These are phyloP conservation scores for Cryptoblepharus egeriae DNA, from an alignment of 2,797 vertebrate species.

Conservation along the genomic window DNA sequence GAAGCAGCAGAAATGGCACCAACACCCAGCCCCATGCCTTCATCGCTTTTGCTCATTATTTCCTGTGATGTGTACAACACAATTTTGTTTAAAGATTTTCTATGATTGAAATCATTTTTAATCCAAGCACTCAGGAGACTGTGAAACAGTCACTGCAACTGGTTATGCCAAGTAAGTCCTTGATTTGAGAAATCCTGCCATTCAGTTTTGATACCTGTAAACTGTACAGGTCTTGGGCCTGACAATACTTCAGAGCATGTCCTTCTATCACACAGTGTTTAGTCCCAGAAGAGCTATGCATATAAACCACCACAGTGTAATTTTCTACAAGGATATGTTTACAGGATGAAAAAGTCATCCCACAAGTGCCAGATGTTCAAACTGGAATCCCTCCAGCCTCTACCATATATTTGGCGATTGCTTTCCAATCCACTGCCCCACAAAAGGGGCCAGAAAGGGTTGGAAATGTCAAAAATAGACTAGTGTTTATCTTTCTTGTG, in stretches of 20 bases:
- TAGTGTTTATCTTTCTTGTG: background rate
- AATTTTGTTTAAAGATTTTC: too few species aligned
- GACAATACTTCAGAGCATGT: background rate
- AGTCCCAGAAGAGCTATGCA: background rate
- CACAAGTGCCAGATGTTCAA: background rate
- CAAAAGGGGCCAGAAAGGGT: constrained; percentile 1
- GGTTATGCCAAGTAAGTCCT: too few species aligned
- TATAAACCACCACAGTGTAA: background rate
- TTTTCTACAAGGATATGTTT: background rate
- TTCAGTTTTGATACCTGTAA: too few species aligned
- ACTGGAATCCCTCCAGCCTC: constrained; percentile 2
- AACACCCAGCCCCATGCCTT: background rate
- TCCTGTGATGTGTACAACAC: background rate
- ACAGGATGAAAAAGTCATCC: background rate
- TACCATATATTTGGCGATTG: background rate
- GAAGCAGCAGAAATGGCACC: background rate
- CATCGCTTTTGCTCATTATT: background rate
- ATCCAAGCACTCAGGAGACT: too few species aligned
- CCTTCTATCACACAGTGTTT: background rate
- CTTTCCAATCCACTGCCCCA: background rate
- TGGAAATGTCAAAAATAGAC: constrained; percentile 1
- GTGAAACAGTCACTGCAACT: too few species aligned
- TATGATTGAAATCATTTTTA: too few species aligned
- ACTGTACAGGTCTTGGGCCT: too few species aligned
- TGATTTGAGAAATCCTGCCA: too few species aligned